Base-by-base conservation (phyloP, 2,797 vertebrate genomes). In the Lagodon rhomboides region DNA sequence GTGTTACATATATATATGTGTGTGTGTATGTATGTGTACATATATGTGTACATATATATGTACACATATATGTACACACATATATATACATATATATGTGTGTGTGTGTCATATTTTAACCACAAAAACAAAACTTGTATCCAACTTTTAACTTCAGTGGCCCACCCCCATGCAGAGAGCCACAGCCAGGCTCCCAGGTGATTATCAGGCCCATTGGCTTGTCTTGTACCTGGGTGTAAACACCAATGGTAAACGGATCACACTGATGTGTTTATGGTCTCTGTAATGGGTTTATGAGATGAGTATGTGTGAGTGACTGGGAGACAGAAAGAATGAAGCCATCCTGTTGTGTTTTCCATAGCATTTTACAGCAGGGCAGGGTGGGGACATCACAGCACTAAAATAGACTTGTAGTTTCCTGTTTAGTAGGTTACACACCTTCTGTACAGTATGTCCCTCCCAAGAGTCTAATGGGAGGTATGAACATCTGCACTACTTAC, bases 391-490 rank as follows among this genome's bases (percentile, higher is more conserved):
- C 23, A 23, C 20, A 20, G 76, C 55, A 72, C 84, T 70, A 46
- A 89, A 91, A 93, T 90, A 92, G 77, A 82, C 55, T 47, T 63
- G 75, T 61, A 50, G 64, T 73, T 92, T 92, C 90, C 92, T 91
- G 90, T 89, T 89, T 27, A 77, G 85, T 85, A 55, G 79, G 79
- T 88, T 75, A 55, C 60, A 0, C 74, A 82, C 77, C 85, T 84
- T 69, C 51, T 73, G 71, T 61, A 64, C 65, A 53, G 53, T n/a
- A 6, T 43, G 80, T 83, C 58, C 81, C 60, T 80, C 64, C 80
- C 66, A 77, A 50, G 6, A 69, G 50, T 73, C 72, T 76, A 34
- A 55, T 46, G 43, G 82, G 77, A 83, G 30, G 18, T 51, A 30
- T 13, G 20, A 27, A 12, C 41, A 70, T 11, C 38, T 60, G 27